These are phyloP conservation scores for Choristoneura rosaceana DNA, from an alignment of 2,888 invertebrate genomes.

Conservation along the genomic window DNA sequence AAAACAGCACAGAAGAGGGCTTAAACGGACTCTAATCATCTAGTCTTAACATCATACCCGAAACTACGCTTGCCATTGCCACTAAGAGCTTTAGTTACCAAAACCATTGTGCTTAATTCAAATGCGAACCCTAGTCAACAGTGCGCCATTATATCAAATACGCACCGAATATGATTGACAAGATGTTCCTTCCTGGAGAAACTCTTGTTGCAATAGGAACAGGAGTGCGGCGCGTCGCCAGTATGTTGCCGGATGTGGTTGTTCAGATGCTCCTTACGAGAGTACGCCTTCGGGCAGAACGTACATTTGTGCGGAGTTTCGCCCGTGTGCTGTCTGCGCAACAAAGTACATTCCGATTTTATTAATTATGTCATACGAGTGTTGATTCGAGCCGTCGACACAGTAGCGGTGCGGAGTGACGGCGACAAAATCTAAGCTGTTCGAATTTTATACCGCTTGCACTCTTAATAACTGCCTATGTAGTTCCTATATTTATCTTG, in stretches of 20 bases:
- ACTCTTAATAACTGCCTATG: background rate
- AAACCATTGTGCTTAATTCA: background rate
- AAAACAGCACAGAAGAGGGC: no score
- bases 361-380: conserved; percentile 45
- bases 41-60: no score
- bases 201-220: conserved; percentile 89
- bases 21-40: no score
- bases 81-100: background rate
- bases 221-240: conserved; percentile 89
- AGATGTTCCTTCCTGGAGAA: conserved; percentile 90
- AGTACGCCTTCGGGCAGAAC: conserved; percentile 83
- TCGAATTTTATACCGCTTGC: background rate
- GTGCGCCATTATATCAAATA: conserved; percentile 17
- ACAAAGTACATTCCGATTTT: conserved; percentile 81
- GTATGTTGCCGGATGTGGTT: conserved; percentile 92
- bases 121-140: background rate
- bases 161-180: conserved; percentile 86
- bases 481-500: background rate
- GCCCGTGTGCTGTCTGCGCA: conserved; percentile 90
- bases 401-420: background rate
- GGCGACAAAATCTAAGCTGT: background rate
- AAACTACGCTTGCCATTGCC: no score
- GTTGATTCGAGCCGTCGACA: background rate
- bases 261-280: conserved; percentile 94
- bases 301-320: conserved; percentile 93